Evolutionary conservation across 2,888 invertebrate species (phyloP), one percentile per base, ranked within the genome.

Genomic region (Hypomecis punctinalis): DNA sequence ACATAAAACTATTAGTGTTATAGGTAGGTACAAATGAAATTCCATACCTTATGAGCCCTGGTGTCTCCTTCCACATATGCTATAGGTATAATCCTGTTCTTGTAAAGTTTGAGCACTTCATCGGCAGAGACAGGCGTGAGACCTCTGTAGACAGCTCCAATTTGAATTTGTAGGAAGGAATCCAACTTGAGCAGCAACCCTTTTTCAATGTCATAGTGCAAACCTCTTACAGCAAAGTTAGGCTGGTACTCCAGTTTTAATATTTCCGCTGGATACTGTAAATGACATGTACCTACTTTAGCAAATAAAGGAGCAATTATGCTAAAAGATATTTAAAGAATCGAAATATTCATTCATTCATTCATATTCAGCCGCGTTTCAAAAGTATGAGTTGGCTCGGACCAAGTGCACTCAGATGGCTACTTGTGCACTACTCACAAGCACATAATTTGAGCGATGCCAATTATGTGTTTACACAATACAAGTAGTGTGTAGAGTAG

Each of bases 131-230:
- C 94, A 23, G 96, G 96, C 49, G 96, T 96, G 11, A 97, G 88
- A 3, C 99, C 99, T 75, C 97, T 93, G 86, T 98, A 99, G 0
- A 99, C 98, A 0, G 98, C 96, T 52, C 98, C 99, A 83, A 98
- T 95, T 87, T 99, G 99, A 73, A 99, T 98, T 95, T 99, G 98
- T 73, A 99, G 94, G 87, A 99, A 99, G 1, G 98, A 98, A 90
- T 99, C 99, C 76, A 99, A 94, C 87, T 99, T 99, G 76, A 99
- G 93, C 35, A 99, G 93, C 10, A 99, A 91, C 4, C 99, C 98
- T 90, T 98, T 98, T 87, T 98, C 97, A 80, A 99, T 97, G 84
- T 99, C 99, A 93, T 98, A 99, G 90, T 99, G 99, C n/a, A 99
- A 94, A 42, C 99, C 99, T 69, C 99, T 94, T 0, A 99, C 97